A percentile compares a stretch with the other conserved stretches of the same genome.
Evolutionary conservation across 1,140 invertebrate genomes (phyloP).

Genomic region (Lordiphosa clarofinis): DNA sequence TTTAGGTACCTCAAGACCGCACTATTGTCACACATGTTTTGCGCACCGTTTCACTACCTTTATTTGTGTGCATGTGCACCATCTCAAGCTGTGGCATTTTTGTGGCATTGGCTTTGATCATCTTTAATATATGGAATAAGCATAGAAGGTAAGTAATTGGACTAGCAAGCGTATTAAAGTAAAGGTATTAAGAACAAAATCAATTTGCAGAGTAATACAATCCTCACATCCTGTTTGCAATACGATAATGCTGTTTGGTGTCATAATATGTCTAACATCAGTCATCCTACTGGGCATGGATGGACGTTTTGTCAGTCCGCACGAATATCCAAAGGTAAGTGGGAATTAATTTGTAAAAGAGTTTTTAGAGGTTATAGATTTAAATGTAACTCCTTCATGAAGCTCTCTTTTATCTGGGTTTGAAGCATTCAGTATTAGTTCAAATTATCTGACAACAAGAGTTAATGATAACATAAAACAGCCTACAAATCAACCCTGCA

Average conservation of each 20-base stretch:
- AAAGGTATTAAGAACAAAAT: too few species aligned
- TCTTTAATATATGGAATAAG: constrained; percentile 94
- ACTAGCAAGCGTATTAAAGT: neutral
- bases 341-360: too few species aligned
- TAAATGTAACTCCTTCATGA: too few species aligned
- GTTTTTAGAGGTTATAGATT: too few species aligned
- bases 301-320: constrained; percentile 90
- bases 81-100: constrained; percentile 92
- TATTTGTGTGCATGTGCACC: constrained; percentile 95
- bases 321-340: constrained; percentile 82
- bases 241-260: constrained; percentile 97
- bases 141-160: constrained; percentile 87
- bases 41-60: constrained; percentile 90
- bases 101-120: constrained; percentile 89
- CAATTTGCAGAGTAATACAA: constrained; percentile 90
- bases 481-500: too few species aligned
- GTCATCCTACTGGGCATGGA: constrained; percentile 95
- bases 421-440: too few species aligned
- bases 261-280: constrained; percentile 93
- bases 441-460: too few species aligned
- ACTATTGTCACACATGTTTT: constrained; percentile 92
- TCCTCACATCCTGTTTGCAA: constrained; percentile 98
- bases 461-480: too few species aligned
- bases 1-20: constrained; percentile 83
- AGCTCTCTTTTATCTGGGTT: too few species aligned